Conservation (phyloP, 2,888 invertebrate species). For the Cheilosia variabilis region DNA sequence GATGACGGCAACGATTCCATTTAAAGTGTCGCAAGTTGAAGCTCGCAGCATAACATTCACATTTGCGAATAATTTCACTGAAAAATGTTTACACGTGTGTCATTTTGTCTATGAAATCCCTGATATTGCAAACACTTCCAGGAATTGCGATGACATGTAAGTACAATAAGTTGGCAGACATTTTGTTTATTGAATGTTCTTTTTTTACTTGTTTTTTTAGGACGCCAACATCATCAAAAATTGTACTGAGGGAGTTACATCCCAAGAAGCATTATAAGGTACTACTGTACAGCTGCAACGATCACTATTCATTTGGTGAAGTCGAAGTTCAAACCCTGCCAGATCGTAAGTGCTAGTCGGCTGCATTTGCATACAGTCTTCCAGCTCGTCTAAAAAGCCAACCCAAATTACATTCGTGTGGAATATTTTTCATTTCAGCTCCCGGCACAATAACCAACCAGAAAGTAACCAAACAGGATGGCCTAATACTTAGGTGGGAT, state of each 20-base stretch:
- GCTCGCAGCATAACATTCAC: constrained; percentile 81
- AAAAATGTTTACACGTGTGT: constrained; percentile 81
- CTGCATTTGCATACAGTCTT: not conserved
- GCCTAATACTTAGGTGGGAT: constrained; percentile 82
- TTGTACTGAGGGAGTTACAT: constrained; percentile 79
- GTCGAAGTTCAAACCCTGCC: constrained; percentile 81
- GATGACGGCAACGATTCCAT: constrained; percentile 80
- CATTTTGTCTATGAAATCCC: constrained; percentile 73
- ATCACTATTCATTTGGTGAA: constrained; percentile 80
- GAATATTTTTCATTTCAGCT: constrained; percentile 76
- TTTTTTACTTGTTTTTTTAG: constrained; percentile 32
- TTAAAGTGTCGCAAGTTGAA: constrained; percentile 80
- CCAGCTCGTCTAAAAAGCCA: no score
- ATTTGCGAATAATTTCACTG: constrained; percentile 80
- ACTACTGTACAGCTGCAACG: constrained; percentile 80
- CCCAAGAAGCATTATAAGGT: constrained; percentile 80
- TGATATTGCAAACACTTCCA: constrained; percentile 58
- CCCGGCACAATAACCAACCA: constrained; percentile 83
- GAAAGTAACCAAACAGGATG: constrained; percentile 80
- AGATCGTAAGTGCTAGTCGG: constrained; percentile 80
- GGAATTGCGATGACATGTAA: constrained; percentile 77
- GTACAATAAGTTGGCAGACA: constrained; percentile 1
- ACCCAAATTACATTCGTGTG: no score
- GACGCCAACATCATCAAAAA: constrained; percentile 78
- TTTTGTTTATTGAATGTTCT: not conserved